Conservation (phyloP, 2,113 vertebrate genomes). For the Hippocampus zosterae region DNA sequence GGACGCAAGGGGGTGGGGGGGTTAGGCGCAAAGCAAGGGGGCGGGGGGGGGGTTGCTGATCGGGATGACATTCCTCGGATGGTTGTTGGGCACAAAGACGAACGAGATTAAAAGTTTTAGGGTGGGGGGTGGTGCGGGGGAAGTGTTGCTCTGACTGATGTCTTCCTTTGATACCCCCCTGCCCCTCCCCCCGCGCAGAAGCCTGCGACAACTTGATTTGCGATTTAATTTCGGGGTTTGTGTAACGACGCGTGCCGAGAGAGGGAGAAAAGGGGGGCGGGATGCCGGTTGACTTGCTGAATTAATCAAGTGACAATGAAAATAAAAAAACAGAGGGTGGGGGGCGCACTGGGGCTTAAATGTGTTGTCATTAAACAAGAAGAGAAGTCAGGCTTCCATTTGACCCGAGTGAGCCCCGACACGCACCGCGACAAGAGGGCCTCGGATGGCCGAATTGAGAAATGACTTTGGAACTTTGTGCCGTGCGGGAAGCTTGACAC, state of each 20-base stretch:
- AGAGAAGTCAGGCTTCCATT: background rate
- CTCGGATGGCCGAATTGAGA: background rate
- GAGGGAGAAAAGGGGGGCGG: background rate
- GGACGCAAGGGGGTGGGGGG: slow-evolving; percentile 46
- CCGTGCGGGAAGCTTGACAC: no score
- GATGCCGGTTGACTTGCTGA: background rate
- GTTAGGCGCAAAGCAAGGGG: slow-evolving; percentile 41
- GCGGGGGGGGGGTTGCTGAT: slow-evolving; percentile 36
- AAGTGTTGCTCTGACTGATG: slow-evolving; percentile 25
- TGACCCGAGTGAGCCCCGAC: slow-evolving; percentile 23
- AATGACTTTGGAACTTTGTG: no score
- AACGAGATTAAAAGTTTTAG: slow-evolving; percentile 38
- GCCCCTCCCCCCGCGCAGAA: background rate
- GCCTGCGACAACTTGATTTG: background rate
- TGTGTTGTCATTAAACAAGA: background rate
- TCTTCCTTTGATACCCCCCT: slow-evolving; percentile 17
- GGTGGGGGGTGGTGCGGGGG: slow-evolving; percentile 8
- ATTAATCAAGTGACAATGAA: slow-evolving; percentile 14
- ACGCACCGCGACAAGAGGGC: background rate
- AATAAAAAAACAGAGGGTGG: background rate
- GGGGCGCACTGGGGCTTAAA: background rate
- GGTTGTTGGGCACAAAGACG: slow-evolving; percentile 60
- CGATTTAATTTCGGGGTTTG: background rate
- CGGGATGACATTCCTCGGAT: slow-evolving; percentile 70
- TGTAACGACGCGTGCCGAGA: background rate